Base-by-base conservation (phyloP, 30 jellyfish, hydroid and myxozoan genomes). In the Aurelia sp. region DNA sequence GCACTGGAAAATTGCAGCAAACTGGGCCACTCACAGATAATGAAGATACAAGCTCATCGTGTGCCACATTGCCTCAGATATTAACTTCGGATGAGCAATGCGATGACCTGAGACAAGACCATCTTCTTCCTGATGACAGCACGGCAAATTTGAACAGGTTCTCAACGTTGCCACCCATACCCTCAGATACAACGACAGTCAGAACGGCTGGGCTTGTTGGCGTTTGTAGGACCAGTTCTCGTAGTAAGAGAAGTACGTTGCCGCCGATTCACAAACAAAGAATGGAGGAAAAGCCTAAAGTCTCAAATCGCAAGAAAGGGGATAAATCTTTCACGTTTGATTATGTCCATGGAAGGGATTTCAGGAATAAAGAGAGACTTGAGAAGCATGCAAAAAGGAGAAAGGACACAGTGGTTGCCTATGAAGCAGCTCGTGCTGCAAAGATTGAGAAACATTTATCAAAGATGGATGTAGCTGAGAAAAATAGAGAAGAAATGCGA, bases 381-480 rank as follows among this genome's bases (percentile, higher is more conserved):
- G 82, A 64, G 57, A 19, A 67, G 57, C 80, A 66, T 50, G 95
- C 87, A 33, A 62, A 40, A 41, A 86, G 57, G 64, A 63, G 90
- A 74, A 74, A 74, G 67, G 95, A 86, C 38, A 44, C 40, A 2
- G 40, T 33, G 1, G 90, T 51, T 9, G 71, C 70, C 20, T 48
- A 58, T 19, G 89, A 74, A 52, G 76, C 67, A 31, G 69, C 51
- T 9, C 89, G 82, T 20, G 44, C 82, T 11, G 13, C 40, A 21
- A 86, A 63, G 22, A 52, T 74, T 12, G 90, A 74, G 55, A 72
- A 50, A 18, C 95, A 86, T 53, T 38, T 52, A 35, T 24, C 21
- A 13, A 86, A 67, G 55, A 84, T 71, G 30, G 82, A 71, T 35
- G 4, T 30, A 24, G 95, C 95, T 10, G 95, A 86, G 50, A 74